Conservation (phyloP, 2,797 vertebrate species). For the Microchirus variegatus region DNA sequence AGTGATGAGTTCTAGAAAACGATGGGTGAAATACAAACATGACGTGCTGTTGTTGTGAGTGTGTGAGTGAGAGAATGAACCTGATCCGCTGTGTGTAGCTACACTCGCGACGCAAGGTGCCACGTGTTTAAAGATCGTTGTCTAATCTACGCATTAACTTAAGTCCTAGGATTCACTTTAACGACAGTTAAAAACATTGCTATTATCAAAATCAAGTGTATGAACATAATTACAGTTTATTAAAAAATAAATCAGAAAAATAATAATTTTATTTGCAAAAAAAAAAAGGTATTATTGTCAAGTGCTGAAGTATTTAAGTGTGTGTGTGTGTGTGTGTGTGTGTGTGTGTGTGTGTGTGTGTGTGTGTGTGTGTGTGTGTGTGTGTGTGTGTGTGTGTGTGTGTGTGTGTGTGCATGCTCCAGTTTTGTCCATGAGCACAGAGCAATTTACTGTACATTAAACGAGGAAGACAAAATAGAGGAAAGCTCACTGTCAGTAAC, state of each 20-base stretch:
- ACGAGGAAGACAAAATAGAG: constrained; percentile 42
- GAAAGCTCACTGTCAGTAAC: constrained; percentile 30
- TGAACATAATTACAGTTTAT: constrained; percentile 46
- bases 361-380: constrained; percentile 31
- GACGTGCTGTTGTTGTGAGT: constrained; percentile 26
- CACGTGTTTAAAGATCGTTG: constrained; percentile 60
- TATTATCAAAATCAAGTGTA: constrained; percentile 50
- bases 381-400: constrained; percentile 25
- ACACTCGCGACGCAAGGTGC: constrained; percentile 44
- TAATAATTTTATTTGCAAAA: constrained; percentile 18
- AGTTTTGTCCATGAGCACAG: constrained; percentile 75
- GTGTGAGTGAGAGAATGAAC: constrained; percentile 19
- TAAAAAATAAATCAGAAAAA: constrained; percentile 42
- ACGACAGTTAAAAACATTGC: constrained; percentile 33
- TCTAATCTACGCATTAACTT: constrained; percentile 64
- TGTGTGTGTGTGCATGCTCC: constrained; percentile 66
- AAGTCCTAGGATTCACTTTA: constrained; percentile 55
- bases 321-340: constrained; percentile 25
- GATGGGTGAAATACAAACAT: not conserved
- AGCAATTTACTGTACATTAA: constrained; percentile 47
- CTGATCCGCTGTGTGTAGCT: constrained; percentile 31
- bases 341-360: constrained; percentile 35
- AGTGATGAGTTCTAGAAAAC: not conserved
- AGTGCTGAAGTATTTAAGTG: constrained; percentile 56
- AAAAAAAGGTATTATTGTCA: constrained; percentile 33